Evolutionary conservation across 2,113 vertebrate genomes (phyloP), one percentile per base, ranked within the genome.

Genomic region (Campylomormyrus numenius): DNA sequence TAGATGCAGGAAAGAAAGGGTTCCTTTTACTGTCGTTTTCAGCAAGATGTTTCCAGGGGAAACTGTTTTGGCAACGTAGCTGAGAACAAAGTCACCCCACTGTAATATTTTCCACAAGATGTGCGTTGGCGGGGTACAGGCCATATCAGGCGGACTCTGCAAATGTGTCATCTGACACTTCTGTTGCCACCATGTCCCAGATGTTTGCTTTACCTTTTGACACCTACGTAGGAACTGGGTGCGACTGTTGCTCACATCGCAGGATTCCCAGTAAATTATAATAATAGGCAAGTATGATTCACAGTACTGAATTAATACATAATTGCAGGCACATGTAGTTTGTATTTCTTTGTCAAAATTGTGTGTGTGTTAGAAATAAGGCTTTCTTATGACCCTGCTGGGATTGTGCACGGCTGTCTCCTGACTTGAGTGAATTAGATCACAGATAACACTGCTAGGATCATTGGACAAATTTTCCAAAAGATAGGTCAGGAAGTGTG

Each of bases 41-140:
- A 87, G 85, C 85, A 62, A n/a, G 19, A n/a, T 10, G 31, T 88
- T 88, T 66, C 87, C 49, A 87, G 87, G 87, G 87, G 39, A 88
- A 88, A 62, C 87, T 66, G 56, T 66, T 88, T 45, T 88, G 87
- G 87, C 87, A 88, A 88, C 19, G 39, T 6, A 88, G 42, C 53
- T 21, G 15, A 88, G 87, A 88, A 66, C 53, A 88, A 88, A 66
- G 85, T 87, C 27, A 27, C n/a, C n/a, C 39, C 35, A 45, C 53
- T 88, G 56, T 66, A 62, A 88, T 62, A n/a, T 62, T 66, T 88
- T 62, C 52, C 35, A 42, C 17, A 31, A 88, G 56, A 56, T 19
- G 86, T 24, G n/a, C 6, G n/a, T 58, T 21, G 86, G 56, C 62
- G 11, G 27, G 50, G 85, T 50, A 13, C 48, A 52, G 50, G 50